Conservation (phyloP, 1,140 invertebrate genomes). For the Laupala kohalensis region DNA sequence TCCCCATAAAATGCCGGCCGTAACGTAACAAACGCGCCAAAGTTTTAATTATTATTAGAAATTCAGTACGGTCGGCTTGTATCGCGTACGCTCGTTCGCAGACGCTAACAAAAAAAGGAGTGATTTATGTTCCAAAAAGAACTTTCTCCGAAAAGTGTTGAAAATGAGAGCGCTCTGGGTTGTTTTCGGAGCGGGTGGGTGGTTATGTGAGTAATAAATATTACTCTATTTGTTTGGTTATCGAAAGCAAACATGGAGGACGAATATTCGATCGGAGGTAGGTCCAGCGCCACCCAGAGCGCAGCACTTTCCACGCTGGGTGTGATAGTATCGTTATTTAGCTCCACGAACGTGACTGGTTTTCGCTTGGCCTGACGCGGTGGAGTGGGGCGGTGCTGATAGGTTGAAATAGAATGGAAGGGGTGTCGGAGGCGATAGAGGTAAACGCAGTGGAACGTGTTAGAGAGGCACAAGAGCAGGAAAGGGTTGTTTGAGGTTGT, state of each 20-base stretch:
- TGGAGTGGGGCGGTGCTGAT: no score
- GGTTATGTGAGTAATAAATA: neutral
- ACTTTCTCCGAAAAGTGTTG: neutral
- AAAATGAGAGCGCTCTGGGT: neutral
- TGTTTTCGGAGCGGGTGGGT: neutral
- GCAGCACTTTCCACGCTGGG: no score
- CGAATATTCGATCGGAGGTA: neutral
- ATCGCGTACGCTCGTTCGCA: neutral
- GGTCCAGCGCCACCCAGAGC: no score
- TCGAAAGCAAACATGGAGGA: neutral
- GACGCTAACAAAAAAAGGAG: neutral
- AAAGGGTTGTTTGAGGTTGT: no score
- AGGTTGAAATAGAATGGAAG: no score
- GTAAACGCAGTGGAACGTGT: no score
- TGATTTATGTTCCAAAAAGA: neutral
- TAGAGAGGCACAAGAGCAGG: no score
- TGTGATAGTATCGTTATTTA: no score
- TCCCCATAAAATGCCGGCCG: neutral
- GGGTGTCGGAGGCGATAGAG: no score
- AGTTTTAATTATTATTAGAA: neutral
- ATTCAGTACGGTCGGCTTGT: neutral
- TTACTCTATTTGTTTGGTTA: neutral
- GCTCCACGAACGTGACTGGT: no score
- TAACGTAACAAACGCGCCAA: neutral
- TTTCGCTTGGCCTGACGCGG: no score